These are phyloP conservation scores for Morinoia aosen DNA, from an alignment of 2,888 invertebrate genomes.

Conservation along the genomic window DNA sequence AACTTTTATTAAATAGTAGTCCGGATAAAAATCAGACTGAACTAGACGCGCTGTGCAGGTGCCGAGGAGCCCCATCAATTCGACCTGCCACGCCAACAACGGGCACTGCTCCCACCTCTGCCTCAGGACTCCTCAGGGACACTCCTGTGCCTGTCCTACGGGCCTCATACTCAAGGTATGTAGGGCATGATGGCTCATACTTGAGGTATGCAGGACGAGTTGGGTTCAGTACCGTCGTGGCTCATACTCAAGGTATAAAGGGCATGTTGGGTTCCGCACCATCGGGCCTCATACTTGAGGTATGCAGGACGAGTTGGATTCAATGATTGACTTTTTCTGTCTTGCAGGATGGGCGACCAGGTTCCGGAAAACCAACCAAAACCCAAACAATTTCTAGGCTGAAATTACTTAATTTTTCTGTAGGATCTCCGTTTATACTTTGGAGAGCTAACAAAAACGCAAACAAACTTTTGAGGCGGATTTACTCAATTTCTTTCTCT, in stretches of 20 bases:
- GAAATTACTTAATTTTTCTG: neutral
- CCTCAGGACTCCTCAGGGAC: constrained; percentile 77
- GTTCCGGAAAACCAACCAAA: constrained; percentile 58
- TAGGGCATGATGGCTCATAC: constrained; percentile 67
- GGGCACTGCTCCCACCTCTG: constrained; percentile 90
- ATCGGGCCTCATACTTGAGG: neutral
- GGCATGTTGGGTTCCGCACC: neutral
- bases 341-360: constrained; percentile 32
- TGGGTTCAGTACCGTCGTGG: neutral
- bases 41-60: neutral
- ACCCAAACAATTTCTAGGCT: constrained; percentile 70
- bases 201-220: neutral
- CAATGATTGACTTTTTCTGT: neutral
- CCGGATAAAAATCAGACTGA: neutral
- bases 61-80: neutral
- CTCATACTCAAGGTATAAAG: neutral
- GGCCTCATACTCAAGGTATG: constrained; percentile 65
- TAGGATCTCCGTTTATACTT: too few relatives aligned
- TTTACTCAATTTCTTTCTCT: too few relatives aligned
- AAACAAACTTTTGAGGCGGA: too few relatives aligned
- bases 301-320: too few relatives aligned
- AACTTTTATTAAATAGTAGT: neutral
- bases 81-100: constrained; percentile 78
- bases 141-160: constrained; percentile 70
- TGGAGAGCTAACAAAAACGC: too few relatives aligned